Percentiles rank a stretch among this genome's conserved stretches.
Evolutionary conservation across 1,140 invertebrate genomes (phyloP).

Genomic region (Lepidurus apus): DNA sequence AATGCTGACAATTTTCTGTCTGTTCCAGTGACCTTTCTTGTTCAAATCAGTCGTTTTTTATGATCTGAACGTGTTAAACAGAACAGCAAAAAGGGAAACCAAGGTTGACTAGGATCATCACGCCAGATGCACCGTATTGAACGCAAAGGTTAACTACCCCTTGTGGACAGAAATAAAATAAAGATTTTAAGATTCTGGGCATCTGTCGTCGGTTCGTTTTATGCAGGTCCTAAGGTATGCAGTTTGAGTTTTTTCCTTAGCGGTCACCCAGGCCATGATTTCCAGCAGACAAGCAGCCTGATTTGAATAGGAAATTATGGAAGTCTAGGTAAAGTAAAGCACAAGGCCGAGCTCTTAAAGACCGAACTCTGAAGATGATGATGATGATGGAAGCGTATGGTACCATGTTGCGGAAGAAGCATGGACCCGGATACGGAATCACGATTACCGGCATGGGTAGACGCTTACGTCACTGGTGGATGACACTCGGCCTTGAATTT

Average conservation of each 20-base stretch:
- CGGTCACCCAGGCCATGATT: no score
- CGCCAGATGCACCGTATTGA: not conserved
- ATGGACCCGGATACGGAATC: slow-evolving; percentile 1
- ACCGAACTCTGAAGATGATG: not conserved
- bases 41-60: no score
- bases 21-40: no score
- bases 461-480: slow-evolving; percentile 9
- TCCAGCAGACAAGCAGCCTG: no score
- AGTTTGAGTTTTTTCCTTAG: no score
- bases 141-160: slow-evolving; percentile 8
- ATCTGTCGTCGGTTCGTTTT: not conserved
- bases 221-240: no score
- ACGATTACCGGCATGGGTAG: slow-evolving; percentile 12
- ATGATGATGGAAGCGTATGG: not conserved
- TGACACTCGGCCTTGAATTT: slow-evolving; percentile 21
- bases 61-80: no score
- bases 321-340: no score
- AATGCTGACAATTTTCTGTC: no score
- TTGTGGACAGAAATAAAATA: not conserved
- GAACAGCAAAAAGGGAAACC: not conserved
- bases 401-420: not conserved
- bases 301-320: no score
- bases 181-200: not conserved
- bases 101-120: not conserved
- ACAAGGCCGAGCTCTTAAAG: no score